Percentiles rank a stretch among this genome's conserved stretches.
These are phyloP conservation scores for Scrobipalpa atriplicella DNA, from an alignment of 2,888 invertebrate species.

Conservation along the genomic window DNA sequence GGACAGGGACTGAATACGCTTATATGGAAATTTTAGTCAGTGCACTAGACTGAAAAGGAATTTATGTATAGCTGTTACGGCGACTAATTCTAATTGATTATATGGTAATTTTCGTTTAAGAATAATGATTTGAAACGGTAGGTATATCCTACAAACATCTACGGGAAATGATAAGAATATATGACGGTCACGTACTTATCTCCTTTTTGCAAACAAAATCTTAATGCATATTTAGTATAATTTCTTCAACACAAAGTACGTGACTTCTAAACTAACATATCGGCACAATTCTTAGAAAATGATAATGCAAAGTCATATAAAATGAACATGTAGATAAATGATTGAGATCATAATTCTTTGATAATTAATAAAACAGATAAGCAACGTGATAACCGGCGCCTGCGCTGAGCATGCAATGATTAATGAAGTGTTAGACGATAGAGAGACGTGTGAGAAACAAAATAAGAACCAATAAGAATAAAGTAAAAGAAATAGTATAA, in stretches of 20 bases:
- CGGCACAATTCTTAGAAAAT: constrained; percentile 1
- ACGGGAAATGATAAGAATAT: too few species aligned
- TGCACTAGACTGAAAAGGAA: too few species aligned
- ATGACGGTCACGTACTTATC: too few species aligned
- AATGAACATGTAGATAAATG: not conserved
- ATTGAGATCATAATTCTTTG: not conserved
- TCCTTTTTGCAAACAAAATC: too few species aligned
- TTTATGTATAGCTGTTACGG: too few species aligned
- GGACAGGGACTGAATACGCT: not conserved
- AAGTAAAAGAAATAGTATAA: too few species aligned
- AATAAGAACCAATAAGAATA: not conserved
- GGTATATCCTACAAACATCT: too few species aligned
- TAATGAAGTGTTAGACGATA: not conserved
- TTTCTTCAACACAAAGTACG: not conserved
- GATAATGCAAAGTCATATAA: constrained; percentile 4
- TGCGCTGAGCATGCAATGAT: not conserved
- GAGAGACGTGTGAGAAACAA: not conserved
- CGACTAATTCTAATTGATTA: too few species aligned
- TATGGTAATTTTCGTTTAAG: too few species aligned
- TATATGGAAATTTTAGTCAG: too few species aligned
- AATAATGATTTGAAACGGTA: too few species aligned
- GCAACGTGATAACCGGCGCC: constrained; percentile 14
- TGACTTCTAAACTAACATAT: not conserved
- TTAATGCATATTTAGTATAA: too few species aligned
- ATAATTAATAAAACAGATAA: constrained; percentile 11